A percentile compares a stretch with the other conserved stretches of the same genome.
Evolutionary conservation across 2,797 vertebrate species (phyloP).

Genomic region (Myotis vivesi): DNA sequence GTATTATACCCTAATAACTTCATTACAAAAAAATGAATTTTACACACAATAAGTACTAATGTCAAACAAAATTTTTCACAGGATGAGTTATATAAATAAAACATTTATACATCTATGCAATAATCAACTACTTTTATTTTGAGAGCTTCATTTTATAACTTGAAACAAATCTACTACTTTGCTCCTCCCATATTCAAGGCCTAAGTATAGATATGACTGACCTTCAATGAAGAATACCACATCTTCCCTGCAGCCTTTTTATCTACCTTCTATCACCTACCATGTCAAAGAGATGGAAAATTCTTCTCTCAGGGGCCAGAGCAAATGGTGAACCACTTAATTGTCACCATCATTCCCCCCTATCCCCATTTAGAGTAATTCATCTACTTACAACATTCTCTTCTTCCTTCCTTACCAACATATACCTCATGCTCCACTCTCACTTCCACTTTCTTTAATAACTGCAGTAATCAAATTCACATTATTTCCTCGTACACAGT

Average conservation of each 20-base stretch:
- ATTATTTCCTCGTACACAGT: conserved; percentile 27
- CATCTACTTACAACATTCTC: background rate
- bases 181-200: background rate
- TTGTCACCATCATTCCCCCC: background rate
- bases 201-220: background rate
- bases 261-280: background rate
- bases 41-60: conserved; percentile 15
- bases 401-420: conserved; percentile 5
- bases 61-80: conserved; percentile 5
- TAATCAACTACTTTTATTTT: conserved; percentile 35
- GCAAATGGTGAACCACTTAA: conserved; percentile 4
- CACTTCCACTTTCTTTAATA: conserved; percentile 22
- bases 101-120: conserved; percentile 22
- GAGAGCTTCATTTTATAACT: conserved; percentile 41
- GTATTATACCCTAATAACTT: conserved; percentile 42
- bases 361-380: background rate
- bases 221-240: background rate
- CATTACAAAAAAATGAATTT: conserved; percentile 44
- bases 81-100: background rate
- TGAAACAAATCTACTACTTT: conserved; percentile 17
- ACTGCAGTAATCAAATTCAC: background rate
- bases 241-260: background rate
- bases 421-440: background rate
- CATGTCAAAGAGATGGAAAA: background rate
- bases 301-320: background rate